Base-by-base conservation (phyloP, 37 sponge, comb jelly and placozoan species). In the Aplysina aerophoba region DNA sequence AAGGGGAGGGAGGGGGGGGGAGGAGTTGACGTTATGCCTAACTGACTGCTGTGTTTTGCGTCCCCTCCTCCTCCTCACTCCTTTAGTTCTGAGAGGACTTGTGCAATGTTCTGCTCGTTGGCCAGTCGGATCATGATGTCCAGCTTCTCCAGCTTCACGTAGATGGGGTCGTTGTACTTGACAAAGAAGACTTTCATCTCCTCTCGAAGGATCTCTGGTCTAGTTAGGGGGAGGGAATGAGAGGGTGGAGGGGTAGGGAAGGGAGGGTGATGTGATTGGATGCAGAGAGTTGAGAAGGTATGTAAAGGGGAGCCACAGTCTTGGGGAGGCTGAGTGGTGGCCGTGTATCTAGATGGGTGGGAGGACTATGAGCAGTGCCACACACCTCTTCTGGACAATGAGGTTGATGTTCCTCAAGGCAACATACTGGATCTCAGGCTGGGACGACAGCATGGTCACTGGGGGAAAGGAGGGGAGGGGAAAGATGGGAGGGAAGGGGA, bases 121-220 rank as follows among this genome's bases (percentile, higher is more conserved):
- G 92, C 83, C n/a, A 98, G 94, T 0, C 99, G 93, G 19, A 98
- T 98, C 99, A 98, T 98, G 83, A 98, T 94, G 82, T 98, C 99
- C 84, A 98, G 84, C 81, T 98, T 98, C 89, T 98, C 99, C 85
- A 98, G 89, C 59, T 98, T 98, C 77, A 98, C 99, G 68, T 98
- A 98, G 59, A 98, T 98, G 16, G 99, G 99, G 55, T 98, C 99
- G 65, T 98, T 98, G 87, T 98, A 98, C 86, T 98, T 98, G 60
- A 98, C 99, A 85, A 96, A 98, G 97, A 98, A 98, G 28, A 95
- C 99, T 85, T 98, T 98, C 66, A 98, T 96, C 84, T 98, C 99
- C 30, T 96, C 90, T 66, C 85, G 88, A 80, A 98, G 79, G 38
- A 98, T 93, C 41, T 96, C 97, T 3, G 99, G 88, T 27, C 95